A percentile compares a stretch with the other conserved stretches of the same genome.
Evolutionary conservation across 1,140 invertebrate species (phyloP).

Genomic region (Drosophila micromelanica): DNA sequence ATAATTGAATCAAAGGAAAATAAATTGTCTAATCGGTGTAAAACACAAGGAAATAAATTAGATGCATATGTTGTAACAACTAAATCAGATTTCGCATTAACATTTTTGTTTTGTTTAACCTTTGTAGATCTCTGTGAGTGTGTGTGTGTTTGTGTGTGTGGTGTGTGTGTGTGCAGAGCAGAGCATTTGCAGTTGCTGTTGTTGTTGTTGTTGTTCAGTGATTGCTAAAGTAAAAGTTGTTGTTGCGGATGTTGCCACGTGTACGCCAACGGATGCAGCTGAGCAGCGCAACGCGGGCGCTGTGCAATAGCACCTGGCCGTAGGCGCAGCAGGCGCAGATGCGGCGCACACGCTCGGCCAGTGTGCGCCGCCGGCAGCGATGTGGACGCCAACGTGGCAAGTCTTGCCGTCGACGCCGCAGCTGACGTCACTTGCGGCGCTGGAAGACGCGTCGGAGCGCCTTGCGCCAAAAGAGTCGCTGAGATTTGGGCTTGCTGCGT

Average conservation of each 20-base stretch:
- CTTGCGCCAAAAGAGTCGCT: constrained; percentile 70
- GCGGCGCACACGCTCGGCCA: constrained; percentile 68
- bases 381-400: constrained; percentile 71
- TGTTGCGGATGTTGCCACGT: constrained; percentile 73
- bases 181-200: constrained; percentile 12
- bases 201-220: constrained; percentile 41
- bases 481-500: constrained; percentile 57
- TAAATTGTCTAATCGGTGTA: constrained; percentile 77
- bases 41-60: constrained; percentile 78
- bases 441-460: constrained; percentile 70
- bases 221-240: constrained; percentile 76
- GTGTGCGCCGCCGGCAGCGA: constrained; percentile 66
- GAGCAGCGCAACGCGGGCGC: constrained; percentile 67
- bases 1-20: constrained; percentile 64
- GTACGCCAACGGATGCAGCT: constrained; percentile 75
- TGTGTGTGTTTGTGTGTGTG: constrained; percentile 15
- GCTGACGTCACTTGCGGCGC: constrained; percentile 70
- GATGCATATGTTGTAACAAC: constrained; percentile 60
- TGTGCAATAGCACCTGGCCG: constrained; percentile 60
- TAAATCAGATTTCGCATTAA: constrained; percentile 64
- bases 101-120: constrained; percentile 41
- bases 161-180: constrained; percentile 22
- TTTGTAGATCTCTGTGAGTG: constrained; percentile 18
- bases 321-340: constrained; percentile 73
- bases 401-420: constrained; percentile 73